Evolutionary conservation across 2,113 vertebrate species (phyloP), one percentile per base, ranked within the genome.

Genomic region (Haliaeetus leucogaster): DNA sequence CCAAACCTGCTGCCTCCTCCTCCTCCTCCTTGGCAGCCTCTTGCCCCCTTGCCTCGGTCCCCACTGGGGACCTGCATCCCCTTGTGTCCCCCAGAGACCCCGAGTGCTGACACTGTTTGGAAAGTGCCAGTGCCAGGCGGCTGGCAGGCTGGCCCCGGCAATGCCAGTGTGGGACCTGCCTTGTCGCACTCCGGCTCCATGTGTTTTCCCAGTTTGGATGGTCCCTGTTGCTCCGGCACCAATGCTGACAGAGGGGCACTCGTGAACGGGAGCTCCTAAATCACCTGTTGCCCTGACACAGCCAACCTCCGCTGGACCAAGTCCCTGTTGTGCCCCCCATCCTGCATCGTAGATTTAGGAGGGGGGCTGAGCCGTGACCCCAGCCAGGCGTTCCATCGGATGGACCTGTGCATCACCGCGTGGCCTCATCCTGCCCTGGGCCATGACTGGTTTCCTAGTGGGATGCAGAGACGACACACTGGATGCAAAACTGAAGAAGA

Each of bases 231-330:
- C 59, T 56, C 55, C 20, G 8, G 12, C 3, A 0, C 40, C 20
- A 20, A 4, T 0, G 2, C 26, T 1, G 15, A 62, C 77, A 29
- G 50, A 52, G 16, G 30, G 16, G 3, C 21, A 11, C 26, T 84
- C 3, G 0, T 71, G 47, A 76, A 26, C 2, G 5, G 59, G 82
- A 87, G 21, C 55, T 85, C 55, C 5, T 50, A 40, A 62, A 40
- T 43, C 2, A 1, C 43, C 68, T 19, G 0, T 45, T 6, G 1
- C 65, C 45, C 59, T 23, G 25, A n/a, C 26, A 21, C n/a, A 47
- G 67, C 52, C 10, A 9, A 14, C 8, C 53, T 38, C 53, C 0
- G 0, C n/a, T 3, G 2, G 25, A 20, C 0, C 11, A 72, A 1
- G 70, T 32, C 61, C 52, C 52, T 0, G 0, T 25, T 15, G 45